Percentiles rank a stretch among this genome's conserved stretches.
phyloP scores from a whole-genome alignment of 2,888 invertebrate species.

The Pseudococcus longispinus region DNA sequence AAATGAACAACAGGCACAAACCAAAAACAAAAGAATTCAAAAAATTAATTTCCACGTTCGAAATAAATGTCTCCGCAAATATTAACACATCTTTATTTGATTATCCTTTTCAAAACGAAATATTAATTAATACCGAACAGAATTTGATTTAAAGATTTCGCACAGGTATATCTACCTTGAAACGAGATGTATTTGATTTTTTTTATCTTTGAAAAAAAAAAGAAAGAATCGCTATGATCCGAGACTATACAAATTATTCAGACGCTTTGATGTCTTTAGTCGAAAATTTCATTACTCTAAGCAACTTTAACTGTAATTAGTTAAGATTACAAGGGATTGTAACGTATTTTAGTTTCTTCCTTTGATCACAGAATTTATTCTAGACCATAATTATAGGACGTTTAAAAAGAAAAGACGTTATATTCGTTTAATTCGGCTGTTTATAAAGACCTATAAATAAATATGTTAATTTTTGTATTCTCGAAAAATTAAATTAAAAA shows the following conservation, averaged over 20 bases:
- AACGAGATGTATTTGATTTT: neutral
- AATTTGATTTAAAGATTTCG: neutral
- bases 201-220: too few species aligned
- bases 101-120: neutral
- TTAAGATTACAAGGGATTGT: slow-evolving; percentile 27
- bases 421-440: neutral
- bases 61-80: too few species aligned
- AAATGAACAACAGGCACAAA: too few species aligned
- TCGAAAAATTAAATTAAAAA: neutral
- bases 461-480: neutral
- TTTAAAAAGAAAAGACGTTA: slow-evolving; percentile 14
- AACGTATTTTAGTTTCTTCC: slow-evolving; percentile 24
- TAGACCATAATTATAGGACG: slow-evolving; percentile 20
- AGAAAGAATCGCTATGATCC: neutral
- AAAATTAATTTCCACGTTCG: too few species aligned
- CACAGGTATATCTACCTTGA: neutral
- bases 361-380: slow-evolving; percentile 10
- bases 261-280: slow-evolving; percentile 8
- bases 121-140: neutral
- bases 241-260: neutral
- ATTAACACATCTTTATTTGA: too few species aligned
- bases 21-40: too few species aligned
- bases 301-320: slow-evolving; percentile 32
- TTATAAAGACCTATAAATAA: neutral
- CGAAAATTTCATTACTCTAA: slow-evolving; percentile 28